Percentiles rank a stretch among this genome's conserved stretches.
phyloP scores from a whole-genome alignment of 2,113 vertebrate species.

The Petroica traversi region DNA sequence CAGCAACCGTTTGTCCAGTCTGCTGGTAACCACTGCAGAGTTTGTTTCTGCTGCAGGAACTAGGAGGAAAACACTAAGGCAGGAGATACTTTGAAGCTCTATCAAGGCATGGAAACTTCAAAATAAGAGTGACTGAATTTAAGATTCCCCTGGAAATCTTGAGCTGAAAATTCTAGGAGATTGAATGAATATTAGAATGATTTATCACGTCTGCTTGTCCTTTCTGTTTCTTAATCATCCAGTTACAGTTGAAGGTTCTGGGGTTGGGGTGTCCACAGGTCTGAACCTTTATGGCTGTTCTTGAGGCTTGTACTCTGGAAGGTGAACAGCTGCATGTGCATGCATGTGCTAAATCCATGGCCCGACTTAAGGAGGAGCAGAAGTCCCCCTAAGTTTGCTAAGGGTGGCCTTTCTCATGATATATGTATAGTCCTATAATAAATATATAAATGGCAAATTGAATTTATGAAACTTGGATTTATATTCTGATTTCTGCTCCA shows the following conservation, averaged over 20 bases:
- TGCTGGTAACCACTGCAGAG: background rate
- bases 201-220: background rate
- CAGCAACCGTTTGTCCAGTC: background rate
- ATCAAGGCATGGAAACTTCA: background rate
- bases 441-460: background rate
- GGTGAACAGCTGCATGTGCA: background rate
- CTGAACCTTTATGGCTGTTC: background rate
- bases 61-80: background rate
- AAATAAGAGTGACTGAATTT: background rate
- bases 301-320: background rate
- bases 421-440: background rate
- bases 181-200: background rate
- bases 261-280: background rate
- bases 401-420: background rate
- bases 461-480: background rate
- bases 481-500: background rate
- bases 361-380: background rate
- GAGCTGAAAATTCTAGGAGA: background rate
- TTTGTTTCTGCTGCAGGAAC: background rate
- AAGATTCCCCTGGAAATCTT: background rate
- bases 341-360: background rate
- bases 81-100: background rate
- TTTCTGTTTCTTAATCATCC: background rate
- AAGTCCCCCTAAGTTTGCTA: background rate
- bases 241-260: background rate